phyloP scores from a whole-genome alignment of 2,113 vertebrate genomes.

The Thomomys bottae region DNA sequence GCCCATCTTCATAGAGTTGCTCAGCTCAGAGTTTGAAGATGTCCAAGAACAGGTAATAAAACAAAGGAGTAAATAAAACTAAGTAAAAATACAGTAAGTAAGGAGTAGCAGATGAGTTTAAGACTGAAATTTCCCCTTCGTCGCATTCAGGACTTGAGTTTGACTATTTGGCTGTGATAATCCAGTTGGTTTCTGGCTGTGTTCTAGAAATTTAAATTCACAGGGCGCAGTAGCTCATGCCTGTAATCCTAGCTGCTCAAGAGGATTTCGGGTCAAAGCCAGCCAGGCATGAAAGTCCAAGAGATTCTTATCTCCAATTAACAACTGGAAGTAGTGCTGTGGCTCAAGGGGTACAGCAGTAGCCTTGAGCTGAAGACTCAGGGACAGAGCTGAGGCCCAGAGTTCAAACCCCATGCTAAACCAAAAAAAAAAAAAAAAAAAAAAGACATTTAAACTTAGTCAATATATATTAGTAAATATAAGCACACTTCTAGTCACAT shows the following conservation, averaged over 20 bases:
- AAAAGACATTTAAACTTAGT: not conserved
- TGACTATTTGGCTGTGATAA: not conserved
- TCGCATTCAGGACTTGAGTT: not conserved
- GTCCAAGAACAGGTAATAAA: slow-evolving; percentile 95
- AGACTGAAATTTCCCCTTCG: slow-evolving; percentile 16
- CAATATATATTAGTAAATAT: not conserved
- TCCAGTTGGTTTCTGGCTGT: not conserved
- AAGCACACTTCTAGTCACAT: slow-evolving; percentile 15
- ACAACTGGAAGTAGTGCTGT: too few species aligned
- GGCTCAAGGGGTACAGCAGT: too few species aligned
- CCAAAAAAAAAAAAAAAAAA: too few species aligned
- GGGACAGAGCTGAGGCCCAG: too few species aligned
- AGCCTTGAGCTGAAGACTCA: too few species aligned
- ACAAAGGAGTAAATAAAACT: not conserved
- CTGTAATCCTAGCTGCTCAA: too few species aligned
- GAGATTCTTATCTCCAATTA: too few species aligned
- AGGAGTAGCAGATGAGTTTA: slow-evolving; percentile 18
- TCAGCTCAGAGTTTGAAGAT: slow-evolving; percentile 97
- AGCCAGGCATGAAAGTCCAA: too few species aligned
- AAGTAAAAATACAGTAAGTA: not conserved
- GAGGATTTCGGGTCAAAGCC: too few species aligned
- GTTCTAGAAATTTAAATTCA: slow-evolving; percentile 50
- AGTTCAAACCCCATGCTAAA: too few species aligned
- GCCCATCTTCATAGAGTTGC: slow-evolving; percentile 98
- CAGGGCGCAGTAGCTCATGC: too few species aligned